A percentile compares a stretch with the other conserved stretches of the same genome.
phyloP scores from a whole-genome alignment of 2,888 invertebrate genomes.

The Dermolepida albohirtum region DNA sequence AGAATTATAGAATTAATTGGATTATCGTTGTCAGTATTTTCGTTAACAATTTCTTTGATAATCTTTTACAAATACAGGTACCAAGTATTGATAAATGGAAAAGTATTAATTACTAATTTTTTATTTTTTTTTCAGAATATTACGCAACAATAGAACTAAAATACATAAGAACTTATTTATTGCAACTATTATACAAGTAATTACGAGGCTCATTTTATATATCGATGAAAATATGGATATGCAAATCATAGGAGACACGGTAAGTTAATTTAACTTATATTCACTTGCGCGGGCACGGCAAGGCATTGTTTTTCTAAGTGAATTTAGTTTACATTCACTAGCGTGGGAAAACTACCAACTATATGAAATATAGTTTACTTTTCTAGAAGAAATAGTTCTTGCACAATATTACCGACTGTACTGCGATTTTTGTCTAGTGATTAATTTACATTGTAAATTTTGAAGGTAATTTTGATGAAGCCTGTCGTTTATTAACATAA shows the following conservation, averaged over 20 bases:
- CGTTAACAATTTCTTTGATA: conserved; percentile 78
- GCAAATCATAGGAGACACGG: conserved; percentile 73
- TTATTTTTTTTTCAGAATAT: conserved; percentile 68
- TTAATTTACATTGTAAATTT: too few relatives aligned
- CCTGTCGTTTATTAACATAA: too few relatives aligned
- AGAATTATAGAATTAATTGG: conserved; percentile 85
- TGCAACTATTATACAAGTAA: conserved; percentile 83
- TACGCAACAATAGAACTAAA: conserved; percentile 84
- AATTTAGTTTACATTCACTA: too few relatives aligned
- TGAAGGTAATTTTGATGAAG: too few relatives aligned
- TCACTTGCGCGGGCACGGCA: too few relatives aligned
- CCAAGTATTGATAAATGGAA: conserved; percentile 50
- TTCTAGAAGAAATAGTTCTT: too few relatives aligned
- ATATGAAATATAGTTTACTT: too few relatives aligned
- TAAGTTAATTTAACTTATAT: conserved; percentile 60
- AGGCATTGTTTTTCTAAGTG: too few relatives aligned
- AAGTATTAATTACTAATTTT: not conserved
- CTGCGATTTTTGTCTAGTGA: too few relatives aligned
- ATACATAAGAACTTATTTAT: conserved; percentile 89
- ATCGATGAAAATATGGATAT: conserved; percentile 73
- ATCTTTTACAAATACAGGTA: conserved; percentile 89
- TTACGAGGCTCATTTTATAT: conserved; percentile 79
- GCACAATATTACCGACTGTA: too few relatives aligned
- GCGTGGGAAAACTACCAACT: too few relatives aligned
- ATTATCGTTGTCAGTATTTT: conserved; percentile 80